phyloP scores from a whole-genome alignment of 1,140 invertebrate species.

The Brachionus angularis region DNA sequence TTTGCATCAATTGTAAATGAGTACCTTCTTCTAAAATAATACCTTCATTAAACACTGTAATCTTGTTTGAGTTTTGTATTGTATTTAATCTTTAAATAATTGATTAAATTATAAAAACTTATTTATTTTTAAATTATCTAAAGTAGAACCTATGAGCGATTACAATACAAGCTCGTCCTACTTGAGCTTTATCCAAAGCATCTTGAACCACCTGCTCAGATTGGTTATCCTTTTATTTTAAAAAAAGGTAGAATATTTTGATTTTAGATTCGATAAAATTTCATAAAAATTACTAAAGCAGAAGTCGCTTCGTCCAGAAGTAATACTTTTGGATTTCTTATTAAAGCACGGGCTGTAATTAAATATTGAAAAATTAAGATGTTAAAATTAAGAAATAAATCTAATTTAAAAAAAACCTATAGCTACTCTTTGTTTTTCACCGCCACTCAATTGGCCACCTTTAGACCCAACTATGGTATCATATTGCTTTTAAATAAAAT shows the following conservation, averaged over 20 bases:
- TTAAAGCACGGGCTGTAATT: conserved; percentile 47
- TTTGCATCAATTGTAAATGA: conserved; percentile 21
- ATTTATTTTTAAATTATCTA: no score
- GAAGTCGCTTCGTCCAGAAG: conserved; percentile 83
- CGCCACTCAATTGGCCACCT: conserved; percentile 54
- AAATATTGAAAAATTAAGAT: neutral
- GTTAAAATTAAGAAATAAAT: neutral
- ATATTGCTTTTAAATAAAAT: conserved; percentile 47
- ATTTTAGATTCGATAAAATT: neutral
- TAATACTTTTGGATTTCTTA: conserved; percentile 70
- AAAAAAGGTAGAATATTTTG: neutral
- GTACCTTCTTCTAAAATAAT: conserved; percentile 24
- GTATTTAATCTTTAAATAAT: conserved; percentile 6
- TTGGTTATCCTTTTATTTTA: conserved; percentile 67
- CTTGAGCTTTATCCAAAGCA: conserved; percentile 53
- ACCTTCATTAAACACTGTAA: conserved; percentile 28
- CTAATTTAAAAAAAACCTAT: neutral
- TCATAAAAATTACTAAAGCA: conserved; percentile 66
- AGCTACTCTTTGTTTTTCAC: conserved; percentile 56
- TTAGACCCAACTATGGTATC: conserved; percentile 54
- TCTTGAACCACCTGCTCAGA: conserved; percentile 67
- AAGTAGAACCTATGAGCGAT: conserved; percentile 62
- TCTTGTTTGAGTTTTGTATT: conserved; percentile 37
- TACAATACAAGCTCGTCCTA: conserved; percentile 59
- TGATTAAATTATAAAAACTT: conserved; percentile 43